Percentiles rank a stretch among this genome's conserved stretches.
phyloP scores from a whole-genome alignment of 2,113 vertebrate species.

The Pachypanchax playfairii region DNA sequence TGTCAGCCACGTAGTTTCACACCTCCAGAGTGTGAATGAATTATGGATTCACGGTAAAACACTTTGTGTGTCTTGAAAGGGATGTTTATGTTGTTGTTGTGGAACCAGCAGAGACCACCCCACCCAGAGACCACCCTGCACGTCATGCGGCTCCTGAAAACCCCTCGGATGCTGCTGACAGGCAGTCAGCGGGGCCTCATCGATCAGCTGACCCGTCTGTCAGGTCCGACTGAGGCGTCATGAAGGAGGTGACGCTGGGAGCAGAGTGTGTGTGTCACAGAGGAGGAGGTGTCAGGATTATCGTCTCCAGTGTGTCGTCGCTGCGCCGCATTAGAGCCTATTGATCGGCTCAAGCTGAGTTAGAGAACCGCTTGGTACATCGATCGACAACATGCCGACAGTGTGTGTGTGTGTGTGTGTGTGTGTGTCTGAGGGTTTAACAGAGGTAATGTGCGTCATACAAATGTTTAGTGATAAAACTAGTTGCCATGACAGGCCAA shows the following conservation, averaged over 20 bases:
- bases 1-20: no score
- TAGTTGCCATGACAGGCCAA: neutral
- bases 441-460: neutral
- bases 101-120: no score
- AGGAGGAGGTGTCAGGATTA: conserved; percentile 64
- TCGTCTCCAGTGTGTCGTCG: conserved; percentile 73
- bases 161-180: conserved; percentile 39
- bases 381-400: conserved; percentile 75
- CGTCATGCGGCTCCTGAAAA: no score
- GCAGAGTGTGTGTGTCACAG: conserved; percentile 6
- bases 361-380: conserved; percentile 70
- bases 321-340: conserved; percentile 76
- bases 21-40: no score
- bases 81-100: no score
- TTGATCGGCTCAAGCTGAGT: conserved; percentile 79
- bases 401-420: conserved; percentile 5
- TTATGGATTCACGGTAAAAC: no score
- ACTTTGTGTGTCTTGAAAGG: no score
- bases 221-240: conserved; percentile 34
- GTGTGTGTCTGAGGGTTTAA: neutral
- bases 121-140: no score
- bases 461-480: no score
- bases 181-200: conserved; percentile 28
- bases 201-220: conserved; percentile 54
- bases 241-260: conserved; percentile 32